phyloP scores from a whole-genome alignment of 2,113 vertebrate genomes.

The Rhinichthys klamathensis region DNA sequence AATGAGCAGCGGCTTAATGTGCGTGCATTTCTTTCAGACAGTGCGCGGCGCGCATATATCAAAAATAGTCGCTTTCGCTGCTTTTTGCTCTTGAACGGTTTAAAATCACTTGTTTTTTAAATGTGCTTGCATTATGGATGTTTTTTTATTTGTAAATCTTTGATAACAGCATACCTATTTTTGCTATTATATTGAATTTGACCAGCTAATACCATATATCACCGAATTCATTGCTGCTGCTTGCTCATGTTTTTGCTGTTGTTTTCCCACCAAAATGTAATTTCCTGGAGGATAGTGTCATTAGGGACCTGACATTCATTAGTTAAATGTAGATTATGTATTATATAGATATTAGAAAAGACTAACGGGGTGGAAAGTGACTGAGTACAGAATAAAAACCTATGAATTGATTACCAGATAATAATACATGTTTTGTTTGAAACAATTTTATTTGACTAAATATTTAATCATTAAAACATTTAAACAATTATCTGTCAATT shows the following conservation, averaged over 20 bases:
- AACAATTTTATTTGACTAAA: not conserved
- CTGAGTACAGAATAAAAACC: not conserved
- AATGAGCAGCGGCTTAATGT: too few species aligned
- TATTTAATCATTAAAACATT: too few species aligned
- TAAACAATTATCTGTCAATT: not conserved
- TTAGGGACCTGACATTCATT: not conserved
- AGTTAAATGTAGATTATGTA: not conserved
- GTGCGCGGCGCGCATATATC: rapidly evolving
- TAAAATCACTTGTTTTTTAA: too few species aligned
- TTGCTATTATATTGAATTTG: not conserved
- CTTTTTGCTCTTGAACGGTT: too few species aligned
- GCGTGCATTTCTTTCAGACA: too few species aligned
- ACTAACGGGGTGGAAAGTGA: not conserved
- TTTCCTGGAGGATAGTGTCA: not conserved
- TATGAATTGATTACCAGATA: not conserved
- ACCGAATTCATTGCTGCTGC: not conserved
- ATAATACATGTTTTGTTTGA: not conserved
- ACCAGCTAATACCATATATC: not conserved
- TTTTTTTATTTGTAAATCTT: too few species aligned
- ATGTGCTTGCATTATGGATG: too few species aligned
- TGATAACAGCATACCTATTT: not conserved
- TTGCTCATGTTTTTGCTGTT: not conserved
- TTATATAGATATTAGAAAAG: not conserved
- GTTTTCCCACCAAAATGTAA: not conserved
- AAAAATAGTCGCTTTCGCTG: too few species aligned